phyloP scores from a whole-genome alignment of 2,797 vertebrate species.

The Eulemur rubriventer region DNA sequence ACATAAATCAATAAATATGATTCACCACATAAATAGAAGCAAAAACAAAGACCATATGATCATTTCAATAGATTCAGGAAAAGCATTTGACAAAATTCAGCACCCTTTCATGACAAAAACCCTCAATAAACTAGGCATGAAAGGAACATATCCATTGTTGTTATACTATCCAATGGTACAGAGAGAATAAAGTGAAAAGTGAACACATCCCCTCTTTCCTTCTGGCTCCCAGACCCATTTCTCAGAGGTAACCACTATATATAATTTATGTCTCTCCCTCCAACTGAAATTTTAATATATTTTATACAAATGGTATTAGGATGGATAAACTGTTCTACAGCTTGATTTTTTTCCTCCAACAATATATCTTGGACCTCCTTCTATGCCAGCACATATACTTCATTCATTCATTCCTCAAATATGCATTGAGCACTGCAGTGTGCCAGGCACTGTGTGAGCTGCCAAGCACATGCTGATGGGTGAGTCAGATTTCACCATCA shows the following conservation, averaged over 20 bases:
- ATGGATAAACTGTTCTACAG: not conserved
- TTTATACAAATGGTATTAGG: not conserved
- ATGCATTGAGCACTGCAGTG: not conserved
- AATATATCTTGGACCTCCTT: not conserved
- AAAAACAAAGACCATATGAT: not conserved
- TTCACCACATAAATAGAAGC: not conserved
- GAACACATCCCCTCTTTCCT: not conserved
- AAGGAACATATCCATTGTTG: not conserved
- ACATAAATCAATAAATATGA: not conserved
- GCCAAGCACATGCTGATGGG: not conserved
- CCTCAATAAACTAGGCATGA: not conserved
- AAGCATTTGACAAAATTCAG: not conserved
- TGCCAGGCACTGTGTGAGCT: not conserved
- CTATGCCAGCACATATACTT: not conserved
- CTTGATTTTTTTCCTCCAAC: not conserved
- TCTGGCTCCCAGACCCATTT: not conserved
- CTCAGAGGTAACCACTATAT: not conserved
- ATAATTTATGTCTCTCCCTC: not conserved
- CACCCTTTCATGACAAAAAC: not conserved
- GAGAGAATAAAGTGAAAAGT: not conserved
- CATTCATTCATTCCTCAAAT: not conserved
- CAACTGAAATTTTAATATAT: not conserved
- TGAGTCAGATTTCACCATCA: rapidly evolving
- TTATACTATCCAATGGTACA: not conserved
- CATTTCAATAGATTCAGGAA: not conserved